Base-by-base conservation (phyloP, 1,140 invertebrate genomes). In the Teleogryllus occipitalis region DNA sequence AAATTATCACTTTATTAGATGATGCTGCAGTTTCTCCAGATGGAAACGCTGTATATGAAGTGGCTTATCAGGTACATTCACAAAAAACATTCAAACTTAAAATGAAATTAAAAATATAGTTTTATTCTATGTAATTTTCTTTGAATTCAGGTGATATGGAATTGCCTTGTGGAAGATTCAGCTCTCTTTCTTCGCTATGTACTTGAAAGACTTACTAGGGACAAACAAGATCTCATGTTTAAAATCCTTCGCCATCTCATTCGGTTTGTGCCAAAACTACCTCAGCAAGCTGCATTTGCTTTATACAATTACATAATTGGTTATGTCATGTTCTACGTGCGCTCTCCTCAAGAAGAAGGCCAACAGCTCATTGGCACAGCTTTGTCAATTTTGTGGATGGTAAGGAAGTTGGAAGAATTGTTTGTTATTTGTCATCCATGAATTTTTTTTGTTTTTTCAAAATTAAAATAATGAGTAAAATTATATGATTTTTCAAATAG, bases 251-350 rank as follows among this genome's bases (percentile, higher is more conserved):
- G 98, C 8, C 97, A 98, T 83, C 87, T 99, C 2, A 95, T 99
- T 22, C 89, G 97, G 80, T 97, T 97, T 85, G 94, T 99, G 79
- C 95, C 95, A 7, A 92, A 96, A 80, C 86, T 99, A 54, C 98
- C 98, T 0, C 96, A 98, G 81, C 98, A 99, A 87, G 97, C 98
- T 8, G 98, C 98, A 0, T 99, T 98, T 87, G 95, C 96, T n/a
- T 86, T 99, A 0, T 98, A 99, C 86, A 99, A 99, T 89, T 99
- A 99, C 83, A 94, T 99, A 81, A 98, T 99, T 84, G 98, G 98
- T 21, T 99, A 98, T 84, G 95, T 99, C 2, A 99, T 99, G 98
- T 99, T 98, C 87, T 99, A 99, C 85, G 97, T 99, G 0, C 87
- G 98, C 78, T 93, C 96, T 12, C 96, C 97, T 0, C 95, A 97